Percentiles rank a stretch among this genome's conserved stretches.
These are phyloP conservation scores for Ornithoptera priamus DNA, from an alignment of 2,888 invertebrate genomes.

Conservation along the genomic window DNA sequence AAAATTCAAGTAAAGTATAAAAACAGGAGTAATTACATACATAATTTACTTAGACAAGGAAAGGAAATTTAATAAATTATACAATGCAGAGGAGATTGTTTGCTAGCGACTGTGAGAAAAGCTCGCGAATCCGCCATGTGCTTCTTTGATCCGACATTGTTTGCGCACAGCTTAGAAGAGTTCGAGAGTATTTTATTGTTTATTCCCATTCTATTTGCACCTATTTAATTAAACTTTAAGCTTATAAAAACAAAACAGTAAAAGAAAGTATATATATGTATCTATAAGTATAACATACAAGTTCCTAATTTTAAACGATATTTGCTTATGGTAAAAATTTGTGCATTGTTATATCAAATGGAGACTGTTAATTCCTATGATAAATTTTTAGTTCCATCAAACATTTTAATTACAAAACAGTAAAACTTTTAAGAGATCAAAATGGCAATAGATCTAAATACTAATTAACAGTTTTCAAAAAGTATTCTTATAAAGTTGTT, in stretches of 20 bases:
- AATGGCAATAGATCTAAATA: too few species aligned
- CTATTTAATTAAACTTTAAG: background rate
- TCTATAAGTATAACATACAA: too few species aligned
- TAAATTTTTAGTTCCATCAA: background rate
- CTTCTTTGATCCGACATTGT: conserved; percentile 27
- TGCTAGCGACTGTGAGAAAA: conserved; percentile 26
- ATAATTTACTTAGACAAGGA: conserved; percentile 5
- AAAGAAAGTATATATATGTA: too few species aligned
- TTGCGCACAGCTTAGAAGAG: conserved; percentile 23
- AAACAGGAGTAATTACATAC: background rate
- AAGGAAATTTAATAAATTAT: conserved; percentile 8
- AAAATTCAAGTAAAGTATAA: background rate
- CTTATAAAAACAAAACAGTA: background rate
- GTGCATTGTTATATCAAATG: background rate
- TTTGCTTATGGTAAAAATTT: too few species aligned
- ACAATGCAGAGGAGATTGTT: conserved; percentile 21
- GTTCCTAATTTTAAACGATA: too few species aligned
- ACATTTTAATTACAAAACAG: too few species aligned
- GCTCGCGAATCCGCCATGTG: conserved; percentile 17
- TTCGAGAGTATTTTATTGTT: conserved; percentile 18
- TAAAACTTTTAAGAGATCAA: too few species aligned
- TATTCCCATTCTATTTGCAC: background rate
- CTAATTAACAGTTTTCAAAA: too few species aligned
- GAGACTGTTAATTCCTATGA: background rate
- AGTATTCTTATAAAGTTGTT: too few species aligned